These are phyloP conservation scores for Redunca redunca DNA, from an alignment of 2,113 vertebrate species.

Conservation along the genomic window DNA sequence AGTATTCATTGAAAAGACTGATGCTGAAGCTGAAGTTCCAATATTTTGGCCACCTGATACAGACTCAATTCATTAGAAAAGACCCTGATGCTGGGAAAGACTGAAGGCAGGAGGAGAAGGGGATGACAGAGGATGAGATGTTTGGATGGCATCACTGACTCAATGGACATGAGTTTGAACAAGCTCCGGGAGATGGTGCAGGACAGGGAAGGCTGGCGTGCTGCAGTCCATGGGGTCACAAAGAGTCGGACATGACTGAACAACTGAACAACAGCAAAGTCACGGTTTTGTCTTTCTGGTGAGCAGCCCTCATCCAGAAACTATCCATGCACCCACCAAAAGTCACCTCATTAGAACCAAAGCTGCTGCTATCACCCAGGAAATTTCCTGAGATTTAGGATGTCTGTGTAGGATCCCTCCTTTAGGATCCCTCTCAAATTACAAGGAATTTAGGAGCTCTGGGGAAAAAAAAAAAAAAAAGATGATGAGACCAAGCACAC, in stretches of 20 bases:
- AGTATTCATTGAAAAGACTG: background rate
- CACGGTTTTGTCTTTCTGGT: background rate
- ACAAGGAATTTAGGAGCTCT: background rate
- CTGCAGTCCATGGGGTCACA: background rate
- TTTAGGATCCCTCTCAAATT: background rate
- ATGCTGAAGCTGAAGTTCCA: background rate
- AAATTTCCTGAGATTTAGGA: background rate
- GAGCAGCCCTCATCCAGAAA: background rate
- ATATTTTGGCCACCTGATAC: background rate
- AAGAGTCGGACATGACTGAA: background rate
- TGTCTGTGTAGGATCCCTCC: no score
- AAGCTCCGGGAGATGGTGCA: background rate
- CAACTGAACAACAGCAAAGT: background rate
- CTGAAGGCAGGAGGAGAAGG: background rate
- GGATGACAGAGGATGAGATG: background rate
- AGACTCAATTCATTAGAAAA: background rate
- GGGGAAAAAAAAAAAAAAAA: background rate
- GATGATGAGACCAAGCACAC: background rate
- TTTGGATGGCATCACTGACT: background rate
- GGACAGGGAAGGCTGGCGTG: background rate
- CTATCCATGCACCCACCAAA: background rate
- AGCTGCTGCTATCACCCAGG: background rate
- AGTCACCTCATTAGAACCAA: background rate
- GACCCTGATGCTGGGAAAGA: background rate
- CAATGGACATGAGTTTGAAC: background rate